Evolutionary conservation across 2,113 vertebrate genomes (phyloP), one percentile per base, ranked within the genome.

Genomic region (Menura novaehollandiae): DNA sequence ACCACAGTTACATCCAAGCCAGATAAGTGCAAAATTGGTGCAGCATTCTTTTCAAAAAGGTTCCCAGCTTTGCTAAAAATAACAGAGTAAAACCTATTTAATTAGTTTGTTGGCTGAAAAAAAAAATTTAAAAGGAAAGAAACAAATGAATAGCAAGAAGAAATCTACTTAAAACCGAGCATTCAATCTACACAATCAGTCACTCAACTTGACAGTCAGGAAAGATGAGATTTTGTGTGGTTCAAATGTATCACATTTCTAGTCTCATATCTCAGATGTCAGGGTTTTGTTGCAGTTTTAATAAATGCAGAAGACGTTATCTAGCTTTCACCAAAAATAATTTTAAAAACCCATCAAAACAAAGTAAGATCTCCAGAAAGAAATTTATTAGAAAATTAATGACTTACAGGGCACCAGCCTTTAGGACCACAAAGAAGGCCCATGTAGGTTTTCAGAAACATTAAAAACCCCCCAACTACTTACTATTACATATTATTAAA

Each of bases 41-140:
- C 99, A 79, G 99, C 99, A 85, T 99, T 99, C 97, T 99, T 99
- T 97, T 99, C 99, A 98, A 99, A 99, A 49, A 99, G 98, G 37
- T 72, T 98, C 95, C 98, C 98, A 80, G 99, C 99, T 98, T 99
- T 99, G 71, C 99, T 93, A 92, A 76, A 97, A 84, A 68, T 21
- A 80, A 83, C 47, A 97, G 20, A 93, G 26, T 20, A 19, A 91
- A 93, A 89, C 58, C 7, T n/a, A 89, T 82, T 95, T 96, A 35
- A 95, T 94, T 53, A 95, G 20, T 33, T 27, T 41, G 51, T 24
- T 37, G 19, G 41, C 21, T 47, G 32, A 26, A 56, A 64, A 71
- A 53, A 83, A 43, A 30, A 51, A 41, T 28, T 41, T 2, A 71
- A 78, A 83, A 71, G 23, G 8, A 86, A 85, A 89, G 49, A 76